Evolutionary conservation across 2,888 invertebrate species (phyloP).

Genomic region (Neoascia interrupta): DNA sequence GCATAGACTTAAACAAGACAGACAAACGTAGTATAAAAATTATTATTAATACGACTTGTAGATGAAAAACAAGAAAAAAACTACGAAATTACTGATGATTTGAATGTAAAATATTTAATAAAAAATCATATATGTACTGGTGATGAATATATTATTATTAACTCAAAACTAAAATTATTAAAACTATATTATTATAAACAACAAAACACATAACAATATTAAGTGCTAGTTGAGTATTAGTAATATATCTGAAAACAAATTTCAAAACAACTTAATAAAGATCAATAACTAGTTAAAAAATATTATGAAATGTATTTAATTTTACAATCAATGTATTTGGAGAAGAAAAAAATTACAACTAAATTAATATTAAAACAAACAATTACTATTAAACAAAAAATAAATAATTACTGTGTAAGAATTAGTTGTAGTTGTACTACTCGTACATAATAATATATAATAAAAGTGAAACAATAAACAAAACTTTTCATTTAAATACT

Average conservation of each 20-base stretch:
- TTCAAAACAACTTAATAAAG: slow-evolving; percentile 12
- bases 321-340: slow-evolving; percentile 65
- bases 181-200: slow-evolving; percentile 24
- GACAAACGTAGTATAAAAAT: background rate
- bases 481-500: slow-evolving; percentile 63
- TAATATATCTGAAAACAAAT: slow-evolving; percentile 37
- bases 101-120: slow-evolving; percentile 42
- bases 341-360: slow-evolving; percentile 20
- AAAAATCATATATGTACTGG: slow-evolving; percentile 25
- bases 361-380: slow-evolving; percentile 12
- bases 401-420: slow-evolving; percentile 59
- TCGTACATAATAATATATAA: slow-evolving; percentile 22
- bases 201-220: slow-evolving; percentile 39
- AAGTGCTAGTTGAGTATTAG: slow-evolving; percentile 58
- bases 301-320: slow-evolving; percentile 42
- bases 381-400: slow-evolving; percentile 28
- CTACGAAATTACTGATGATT: slow-evolving; percentile 32
- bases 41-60: background rate
- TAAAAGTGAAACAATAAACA: slow-evolving; percentile 36
- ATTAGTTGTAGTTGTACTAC: slow-evolving; percentile 57
- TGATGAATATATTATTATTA: slow-evolving; percentile 58
- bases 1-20: slow-evolving; percentile 40
- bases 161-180: slow-evolving; percentile 54
- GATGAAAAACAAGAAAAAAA: background rate
- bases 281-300: slow-evolving; percentile 58